Conservation (phyloP, 1,140 invertebrate species). For the Chrysopa pallens region DNA sequence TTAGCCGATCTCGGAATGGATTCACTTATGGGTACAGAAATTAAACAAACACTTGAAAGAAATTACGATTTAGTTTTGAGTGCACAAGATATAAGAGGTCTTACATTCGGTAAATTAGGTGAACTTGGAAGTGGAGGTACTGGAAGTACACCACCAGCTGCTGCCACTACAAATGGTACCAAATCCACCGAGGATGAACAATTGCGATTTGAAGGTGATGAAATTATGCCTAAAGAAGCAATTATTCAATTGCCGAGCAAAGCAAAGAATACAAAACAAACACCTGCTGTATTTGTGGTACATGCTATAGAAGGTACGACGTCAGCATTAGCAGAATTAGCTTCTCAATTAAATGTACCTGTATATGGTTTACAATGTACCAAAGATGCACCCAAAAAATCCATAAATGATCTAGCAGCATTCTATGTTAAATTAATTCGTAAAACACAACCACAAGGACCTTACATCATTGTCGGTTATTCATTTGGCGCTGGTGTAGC, state of each 20-base stretch:
- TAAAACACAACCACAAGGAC: conserved; percentile 57
- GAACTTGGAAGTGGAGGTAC: conserved; percentile 35
- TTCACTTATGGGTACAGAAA: conserved; percentile 94
- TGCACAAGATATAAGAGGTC: conserved; percentile 68
- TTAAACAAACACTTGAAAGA: conserved; percentile 88
- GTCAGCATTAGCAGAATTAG: conserved; percentile 44
- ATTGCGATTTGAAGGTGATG: conserved; percentile 27
- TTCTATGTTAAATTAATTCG: conserved; percentile 68
- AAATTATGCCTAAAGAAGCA: conserved; percentile 43
- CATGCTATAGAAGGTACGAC: conserved; percentile 88
- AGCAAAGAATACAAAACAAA: conserved; percentile 19
- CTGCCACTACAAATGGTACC: conserved; percentile 7
- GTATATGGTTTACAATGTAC: conserved; percentile 86
- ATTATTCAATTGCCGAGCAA: conserved; percentile 37
- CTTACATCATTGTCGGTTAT: conserved; percentile 79
- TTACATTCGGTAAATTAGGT: conserved; percentile 56
- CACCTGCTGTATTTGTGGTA: conserved; percentile 28
- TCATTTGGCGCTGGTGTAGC: conserved; percentile 85
- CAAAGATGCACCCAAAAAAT: conserved; percentile 46
- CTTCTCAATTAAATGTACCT: conserved; percentile 46
- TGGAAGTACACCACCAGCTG: conserved; percentile 7
- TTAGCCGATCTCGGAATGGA: conserved; percentile 92
- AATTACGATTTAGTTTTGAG: conserved; percentile 80
- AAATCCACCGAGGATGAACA: conserved; percentile 14
- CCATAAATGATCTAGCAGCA: conserved; percentile 52